Evolutionary conservation across 23 tunicate species (phyloP), one percentile per base, ranked within the genome.

Genomic region (Corella eumyota): DNA sequence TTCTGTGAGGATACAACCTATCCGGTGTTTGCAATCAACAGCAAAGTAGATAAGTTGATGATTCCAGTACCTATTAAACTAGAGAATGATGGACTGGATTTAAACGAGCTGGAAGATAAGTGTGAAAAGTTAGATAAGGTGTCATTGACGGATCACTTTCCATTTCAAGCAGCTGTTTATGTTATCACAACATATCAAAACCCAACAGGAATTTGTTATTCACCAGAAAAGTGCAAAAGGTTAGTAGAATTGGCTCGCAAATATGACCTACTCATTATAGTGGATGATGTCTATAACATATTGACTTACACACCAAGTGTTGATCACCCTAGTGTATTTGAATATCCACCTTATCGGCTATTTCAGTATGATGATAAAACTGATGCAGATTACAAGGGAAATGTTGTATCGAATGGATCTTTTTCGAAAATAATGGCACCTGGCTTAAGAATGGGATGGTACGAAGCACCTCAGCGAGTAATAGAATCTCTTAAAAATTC

Each of bases 1-100:
- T 85, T 85, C 40, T 75, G 72, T 0, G 95, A 77, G 52, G 75
- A 85, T 60, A 85, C 95, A 30, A 69, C 95, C 1, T 85, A 85
- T 54, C 67, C 60, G 3, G 35, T 81, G 35, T 56, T 72, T 47
- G 69, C 90, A 1, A 44, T 36, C 0, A 11, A 27, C 15, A 33
- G 62, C 1, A 61, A 45, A 34, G 24, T 24, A 31, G 77, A 63
- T 13, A 26, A 64, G 29, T 11, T 77, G 46, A 75, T 75, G 66
- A 56, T 9, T 3, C 64, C 47, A 26, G 67, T 58, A 21, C 61
- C 72, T 20, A 61, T 79, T 32, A 36, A 59, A 1, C 60, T 79
- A 30, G 29, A 70, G 40, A 35, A 33, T 45, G 77, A 79, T 34
- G 88, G 88, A 34, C n/a, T 70, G 32, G 50, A 79, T 50, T 6